A percentile compares a stretch with the other conserved stretches of the same genome.
Conservation (phyloP, 2,888 invertebrate genomes). For the Lapara coniferarum region DNA sequence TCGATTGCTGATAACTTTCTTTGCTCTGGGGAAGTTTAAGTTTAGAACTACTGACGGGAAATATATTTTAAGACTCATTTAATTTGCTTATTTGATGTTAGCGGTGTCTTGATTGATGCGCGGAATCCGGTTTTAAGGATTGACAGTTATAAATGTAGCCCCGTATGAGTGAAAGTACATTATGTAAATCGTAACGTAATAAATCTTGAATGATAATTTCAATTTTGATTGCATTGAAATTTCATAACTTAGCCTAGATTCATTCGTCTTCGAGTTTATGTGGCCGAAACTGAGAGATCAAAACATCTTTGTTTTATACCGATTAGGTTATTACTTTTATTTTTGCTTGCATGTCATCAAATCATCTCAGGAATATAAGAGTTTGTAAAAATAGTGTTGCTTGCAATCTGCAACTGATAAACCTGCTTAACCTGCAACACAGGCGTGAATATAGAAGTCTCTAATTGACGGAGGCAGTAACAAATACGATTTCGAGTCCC, state of each 20-base stretch:
- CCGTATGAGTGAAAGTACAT: conserved; percentile 3
- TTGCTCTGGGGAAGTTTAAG: conserved; percentile 66
- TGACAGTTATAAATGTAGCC: not conserved
- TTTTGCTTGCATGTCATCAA: no score
- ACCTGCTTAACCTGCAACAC: no score
- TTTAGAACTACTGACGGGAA: conserved; percentile 36
- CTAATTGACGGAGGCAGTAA: no score
- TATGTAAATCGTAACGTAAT: not conserved
- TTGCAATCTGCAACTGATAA: no score
- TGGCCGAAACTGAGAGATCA: no score
- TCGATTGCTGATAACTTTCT: conserved; percentile 80
- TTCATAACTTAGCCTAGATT: no score
- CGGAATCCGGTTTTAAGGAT: conserved; percentile 6
- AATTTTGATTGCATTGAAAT: not conserved
- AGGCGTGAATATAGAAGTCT: no score
- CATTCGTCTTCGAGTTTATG: no score
- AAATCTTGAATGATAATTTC: not conserved
- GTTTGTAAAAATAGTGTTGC: no score
- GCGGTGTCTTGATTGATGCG: conserved; percentile 20
- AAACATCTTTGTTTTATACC: no score
- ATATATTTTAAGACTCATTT: conserved; percentile 27
- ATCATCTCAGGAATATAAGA: no score
- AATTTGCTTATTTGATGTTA: conserved; percentile 21
- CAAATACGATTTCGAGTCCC: not conserved
- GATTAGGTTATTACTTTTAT: no score